These are phyloP conservation scores for Netelia fuscicornis DNA, from an alignment of 2,888 invertebrate genomes.

Conservation along the genomic window DNA sequence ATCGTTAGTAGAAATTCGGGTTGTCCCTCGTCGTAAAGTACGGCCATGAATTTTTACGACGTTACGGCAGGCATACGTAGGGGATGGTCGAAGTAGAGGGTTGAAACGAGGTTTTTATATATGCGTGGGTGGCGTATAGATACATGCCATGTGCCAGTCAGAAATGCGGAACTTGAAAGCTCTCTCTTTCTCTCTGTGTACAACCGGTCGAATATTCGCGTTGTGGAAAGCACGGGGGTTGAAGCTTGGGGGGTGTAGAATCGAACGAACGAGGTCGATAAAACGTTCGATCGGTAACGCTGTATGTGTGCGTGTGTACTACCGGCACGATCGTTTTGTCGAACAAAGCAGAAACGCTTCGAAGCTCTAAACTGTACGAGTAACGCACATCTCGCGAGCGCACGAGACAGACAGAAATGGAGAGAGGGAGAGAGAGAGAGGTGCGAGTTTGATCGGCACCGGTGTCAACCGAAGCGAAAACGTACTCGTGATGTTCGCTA, in stretches of 20 bases:
- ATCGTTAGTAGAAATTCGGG: slow-evolving; percentile 74
- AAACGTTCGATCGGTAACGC: slow-evolving; percentile 42
- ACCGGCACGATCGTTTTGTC: slow-evolving; percentile 62
- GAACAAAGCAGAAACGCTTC: slow-evolving; percentile 48
- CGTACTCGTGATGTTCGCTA: slow-evolving; percentile 31
- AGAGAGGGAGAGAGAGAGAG: neutral
- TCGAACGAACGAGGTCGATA: slow-evolving; percentile 55
- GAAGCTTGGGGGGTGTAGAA: neutral
- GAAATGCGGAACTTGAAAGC: slow-evolving; percentile 42
- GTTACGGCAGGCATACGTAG: slow-evolving; percentile 15
- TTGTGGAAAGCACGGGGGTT: neutral
- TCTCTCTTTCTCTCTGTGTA: neutral
- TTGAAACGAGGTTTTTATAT: neutral
- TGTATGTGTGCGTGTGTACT: slow-evolving; percentile 17
- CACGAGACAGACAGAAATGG: neutral
- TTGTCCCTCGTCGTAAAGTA: slow-evolving; percentile 73
- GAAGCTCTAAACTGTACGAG: neutral
- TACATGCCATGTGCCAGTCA: slow-evolving; percentile 19
- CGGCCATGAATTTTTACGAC: slow-evolving; percentile 75
- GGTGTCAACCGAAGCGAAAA: slow-evolving; percentile 43
- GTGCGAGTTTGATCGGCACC: slow-evolving; percentile 35
- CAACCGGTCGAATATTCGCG: slow-evolving; percentile 4
- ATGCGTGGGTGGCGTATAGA: neutral
- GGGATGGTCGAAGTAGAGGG: slow-evolving; percentile 1
- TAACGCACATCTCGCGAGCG: too few relatives aligned